phyloP scores from a whole-genome alignment of 2,113 vertebrate genomes.

The Martes martes region DNA sequence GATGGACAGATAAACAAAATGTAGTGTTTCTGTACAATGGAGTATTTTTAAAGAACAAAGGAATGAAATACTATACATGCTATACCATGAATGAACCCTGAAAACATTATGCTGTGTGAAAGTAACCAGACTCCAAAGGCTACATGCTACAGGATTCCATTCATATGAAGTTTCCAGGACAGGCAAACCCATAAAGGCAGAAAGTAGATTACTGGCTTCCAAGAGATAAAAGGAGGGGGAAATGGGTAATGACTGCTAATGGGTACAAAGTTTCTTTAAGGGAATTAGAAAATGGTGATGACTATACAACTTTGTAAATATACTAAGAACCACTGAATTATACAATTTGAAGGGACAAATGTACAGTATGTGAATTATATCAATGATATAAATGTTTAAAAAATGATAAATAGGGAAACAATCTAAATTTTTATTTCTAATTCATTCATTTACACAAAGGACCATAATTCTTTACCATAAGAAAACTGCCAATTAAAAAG shows the following conservation, averaged over 20 bases:
- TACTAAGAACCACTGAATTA: neutral
- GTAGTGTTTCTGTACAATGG: neutral
- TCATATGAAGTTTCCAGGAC: neutral
- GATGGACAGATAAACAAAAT: neutral
- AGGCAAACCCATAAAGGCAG: neutral
- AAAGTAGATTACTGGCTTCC: neutral
- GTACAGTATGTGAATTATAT: neutral
- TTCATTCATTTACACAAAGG: neutral
- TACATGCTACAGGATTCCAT: neutral
- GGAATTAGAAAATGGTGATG: neutral
- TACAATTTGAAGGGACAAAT: neutral
- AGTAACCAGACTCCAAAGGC: neutral
- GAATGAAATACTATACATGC: neutral
- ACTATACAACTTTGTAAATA: neutral
- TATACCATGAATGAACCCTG: neutral
- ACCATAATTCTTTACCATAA: neutral
- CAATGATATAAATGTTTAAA: neutral
- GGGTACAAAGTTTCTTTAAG: neutral
- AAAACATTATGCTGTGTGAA: neutral
- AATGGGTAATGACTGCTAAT: neutral
- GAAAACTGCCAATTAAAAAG: neutral
- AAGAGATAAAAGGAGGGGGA: neutral
- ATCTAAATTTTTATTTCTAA: conserved; percentile 7
- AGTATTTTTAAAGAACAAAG: neutral
- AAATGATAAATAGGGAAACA: neutral